Base-by-base conservation (phyloP, 2,888 invertebrate species). In the Scelioninae gen. 1 region DNA sequence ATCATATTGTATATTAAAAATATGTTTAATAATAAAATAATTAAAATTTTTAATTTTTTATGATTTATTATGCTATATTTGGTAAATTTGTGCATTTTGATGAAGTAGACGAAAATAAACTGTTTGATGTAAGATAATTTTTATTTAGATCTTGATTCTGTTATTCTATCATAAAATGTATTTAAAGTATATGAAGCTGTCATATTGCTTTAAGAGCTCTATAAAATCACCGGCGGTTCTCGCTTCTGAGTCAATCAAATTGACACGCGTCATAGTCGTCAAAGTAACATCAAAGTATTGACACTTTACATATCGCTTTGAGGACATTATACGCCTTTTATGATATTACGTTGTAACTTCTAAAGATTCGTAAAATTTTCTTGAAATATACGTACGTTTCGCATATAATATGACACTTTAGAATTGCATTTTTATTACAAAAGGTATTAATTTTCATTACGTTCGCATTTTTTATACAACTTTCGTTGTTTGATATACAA, bases 251-350 rank as follows among this genome's bases (percentile, higher is more conserved):
- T 65, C 47, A 63, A 47, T 63, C 34, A 32, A 63, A 49, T 63
- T 63, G 63, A 63, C 63, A 47, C 63, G 47, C 32, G 45, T 63
- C 31, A 63, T 49, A 63, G 63, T 63, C 63, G 63, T 49, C 63
- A 49, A 63, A 63, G 49, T 63, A 47, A 63, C 63, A 47, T 47
- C 51, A 38, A 65, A 51, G n/a, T 38, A 51, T 51, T 65, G 65
- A 65, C 65, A 65, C 51, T 38, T 65, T 65, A 65, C 65, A 51
- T 51, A 65, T 51, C 65, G 65, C 51, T 69, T 56, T 43, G 43
- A 56, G 32, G 31, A 5, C 32, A 49, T 58, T 69, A 56, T 47
- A 55, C 34, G 68, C 55, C 13, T 68, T 55, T 68, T 53, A 56
- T 40, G 32, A 55, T 45, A 29, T 29, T n/a, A 55, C 29, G 43